Evolutionary conservation across 2,113 vertebrate species (phyloP), one percentile per base, ranked within the genome.

Genomic region (Eurystomus gularis): DNA sequence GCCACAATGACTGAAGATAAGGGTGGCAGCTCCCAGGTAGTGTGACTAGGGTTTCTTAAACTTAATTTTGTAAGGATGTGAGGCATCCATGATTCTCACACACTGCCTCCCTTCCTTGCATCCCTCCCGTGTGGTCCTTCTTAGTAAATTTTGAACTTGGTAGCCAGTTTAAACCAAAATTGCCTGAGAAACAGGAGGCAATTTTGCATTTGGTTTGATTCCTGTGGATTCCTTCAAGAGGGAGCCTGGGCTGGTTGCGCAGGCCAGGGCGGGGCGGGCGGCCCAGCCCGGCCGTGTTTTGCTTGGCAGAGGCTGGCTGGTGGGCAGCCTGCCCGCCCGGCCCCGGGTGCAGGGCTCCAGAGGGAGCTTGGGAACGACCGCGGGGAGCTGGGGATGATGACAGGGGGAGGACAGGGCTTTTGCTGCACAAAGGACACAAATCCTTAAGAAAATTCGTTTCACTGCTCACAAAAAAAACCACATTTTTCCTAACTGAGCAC

Each of bases 321-420:
- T 4, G 0, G 18, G 54, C 58, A 39, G 39, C 51, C 40, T 20
- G 66, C 75, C 62, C 58, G n/a, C 51, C 49, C 33, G 1, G 69
- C 31, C 60, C 44, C 2, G 4, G 31, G 55, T 12, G 4, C 68
- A 0, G 71, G 11, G 35, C 86, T 68, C 0, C 0, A 33, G 13
- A 31, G 29, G 7, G 60, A 62, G 60, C 81, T 79, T 54, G 54
- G 37, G 65, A 78, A 4, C 0, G 6, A 9, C 57, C 44, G 20
- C 2, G 21, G 54, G 46, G 6, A 33, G 39, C 52, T 42, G 33
- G 37, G 10, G 37, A 3, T 5, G 55, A 13, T 13, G n/a, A 17
- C 12, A 2, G 5, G 1, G 49, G 13, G 4, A 58, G 51, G 37
- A 44, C 39, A 13, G n/a, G 28, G 39, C 42, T 64, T 33, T 23